Base-by-base conservation (phyloP, 1,140 invertebrate genomes). In the Drosophila tristis region DNA sequence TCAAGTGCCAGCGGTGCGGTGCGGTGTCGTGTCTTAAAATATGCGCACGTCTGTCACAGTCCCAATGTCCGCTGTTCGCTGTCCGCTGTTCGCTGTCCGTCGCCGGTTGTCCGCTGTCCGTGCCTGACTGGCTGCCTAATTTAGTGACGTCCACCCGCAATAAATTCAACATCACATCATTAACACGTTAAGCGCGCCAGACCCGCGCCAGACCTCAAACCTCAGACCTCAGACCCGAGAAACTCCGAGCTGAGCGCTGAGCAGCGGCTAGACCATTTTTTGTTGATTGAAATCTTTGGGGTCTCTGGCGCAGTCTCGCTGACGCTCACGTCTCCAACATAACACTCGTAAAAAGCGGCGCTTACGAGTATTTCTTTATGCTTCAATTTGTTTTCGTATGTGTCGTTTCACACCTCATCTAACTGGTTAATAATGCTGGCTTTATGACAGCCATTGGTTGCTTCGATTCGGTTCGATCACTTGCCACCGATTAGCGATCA, bases 161-260 rank as follows among this genome's bases (percentile, higher is more conserved):
- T 89, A 89, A 89, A 89, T 84, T 90, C 54, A 67, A 62, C 74
- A 86, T 86, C 70, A 87, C 81, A 86, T 86, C 76, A 86, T 86
- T 82, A 86, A 87, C 82, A 86, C 82, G 84, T 86, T 87, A 78
- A 87, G 55, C 77, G 64, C 81, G 78, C 57, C 78, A 29, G 26
- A 29, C 26, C 26, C 26, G 26, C 26, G 16, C 26, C 29, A 9
- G 29, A 31, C 29, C 26, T 16, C 26, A 29, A 5, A 7, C 26
- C 42, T 15, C 70, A 50, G 42, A 7, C 26, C 42, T 15, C 70
- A 50, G 42, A 51, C 13, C 35, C 26, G 7, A 29, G 26, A 1
- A 1, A 35, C 35, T 11, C 4, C 35, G 3, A 39, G 35, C 11
- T 11, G 11, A 11, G 35, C 11, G 4, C 49, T 45, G 43, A 60